Base-by-base conservation (phyloP, 2,888 invertebrate genomes). In the Dascillus cervinus region DNA sequence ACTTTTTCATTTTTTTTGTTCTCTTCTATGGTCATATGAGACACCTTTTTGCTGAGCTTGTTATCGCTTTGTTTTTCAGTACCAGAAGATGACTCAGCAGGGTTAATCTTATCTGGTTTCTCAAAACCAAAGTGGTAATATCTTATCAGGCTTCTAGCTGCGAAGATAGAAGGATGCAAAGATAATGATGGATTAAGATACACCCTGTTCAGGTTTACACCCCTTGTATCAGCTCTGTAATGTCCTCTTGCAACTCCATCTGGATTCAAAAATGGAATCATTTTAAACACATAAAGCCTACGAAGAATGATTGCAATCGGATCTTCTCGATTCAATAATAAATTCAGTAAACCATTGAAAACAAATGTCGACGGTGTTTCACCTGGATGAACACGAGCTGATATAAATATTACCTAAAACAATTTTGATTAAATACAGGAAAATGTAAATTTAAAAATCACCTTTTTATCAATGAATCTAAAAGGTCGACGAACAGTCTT, bases 291-390 rank as follows among this genome's bases (percentile, higher is more conserved):
- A 58, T 83, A 87, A 24, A 76, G 56, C 51, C 77, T 77, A 29
- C 91, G 71, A 24, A 92, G 67, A 33, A 73, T 69, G 29, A 75
- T 69, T 11, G 88, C 88, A 32, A 85, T 72, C 1, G 79, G 75
- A 60, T 91, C 90, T 36, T 80, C 78, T 14, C 78, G 72, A 36
- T 72, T 76, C 10, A 91, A 62, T 22, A 92, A 66, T 23, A 88
- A 77, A 56, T 87, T 82, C 4, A 92, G 66, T 51, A 91, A 79
- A 1, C 92, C 92, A 60, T 90, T 89, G 62, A 91, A 79, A 8
- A 91, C 90, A 65, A 85, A 88, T 62, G 85, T 88, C 1, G 88
- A 85, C 1, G 90, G 91, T 0, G 90, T 90, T 65, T 92, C 92
- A 2, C 91, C 91, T 8, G 91, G 91, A 64, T 92, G 92, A 28